Evolutionary conservation across 2,888 invertebrate genomes (phyloP).

Genomic region (Caenorhabditis auriculariae): DNA sequence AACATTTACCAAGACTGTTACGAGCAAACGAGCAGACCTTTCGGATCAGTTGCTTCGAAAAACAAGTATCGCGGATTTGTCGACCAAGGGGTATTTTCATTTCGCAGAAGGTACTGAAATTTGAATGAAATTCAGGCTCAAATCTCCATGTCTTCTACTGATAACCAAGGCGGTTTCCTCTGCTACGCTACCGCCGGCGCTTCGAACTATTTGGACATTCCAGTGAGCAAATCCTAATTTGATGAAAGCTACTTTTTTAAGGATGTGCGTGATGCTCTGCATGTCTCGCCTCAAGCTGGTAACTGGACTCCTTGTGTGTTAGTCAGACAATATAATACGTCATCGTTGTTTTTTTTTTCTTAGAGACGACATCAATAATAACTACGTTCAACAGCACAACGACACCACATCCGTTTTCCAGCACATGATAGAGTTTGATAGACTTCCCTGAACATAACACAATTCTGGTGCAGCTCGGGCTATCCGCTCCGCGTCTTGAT

Average conservation of each 20-base stretch:
- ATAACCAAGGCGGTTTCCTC: slow-evolving; percentile 42
- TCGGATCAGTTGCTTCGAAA: slow-evolving; percentile 27
- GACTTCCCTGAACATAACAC: background rate
- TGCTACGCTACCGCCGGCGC: slow-evolving; percentile 43
- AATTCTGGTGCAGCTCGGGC: slow-evolving; percentile 17
- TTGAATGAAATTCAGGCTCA: slow-evolving; percentile 20
- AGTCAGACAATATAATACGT: slow-evolving; percentile 1
- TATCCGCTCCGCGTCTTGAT: slow-evolving; percentile 48
- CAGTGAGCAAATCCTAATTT: too few relatives aligned
- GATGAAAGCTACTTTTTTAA: too few relatives aligned
- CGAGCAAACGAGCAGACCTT: slow-evolving; percentile 29
- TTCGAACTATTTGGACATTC: slow-evolving; percentile 24
- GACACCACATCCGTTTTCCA: slow-evolving; percentile 53
- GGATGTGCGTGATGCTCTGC: slow-evolving; percentile 34
- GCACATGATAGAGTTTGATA: slow-evolving; percentile 24
- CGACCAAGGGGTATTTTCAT: slow-evolving; percentile 30
- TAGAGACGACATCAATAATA: slow-evolving; percentile 45
- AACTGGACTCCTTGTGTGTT: slow-evolving; percentile 34
- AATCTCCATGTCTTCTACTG: slow-evolving; percentile 30
- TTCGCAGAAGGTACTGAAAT: background rate
- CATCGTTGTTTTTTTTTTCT: slow-evolving; percentile 2
- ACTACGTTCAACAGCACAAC: slow-evolving; percentile 51
- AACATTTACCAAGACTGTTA: slow-evolving; percentile 56
- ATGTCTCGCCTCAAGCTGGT: slow-evolving; percentile 25
- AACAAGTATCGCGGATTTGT: slow-evolving; percentile 20